A percentile compares a stretch with the other conserved stretches of the same genome.
Conservation (phyloP, 2,888 invertebrate species). For the Ligdia adustata region DNA sequence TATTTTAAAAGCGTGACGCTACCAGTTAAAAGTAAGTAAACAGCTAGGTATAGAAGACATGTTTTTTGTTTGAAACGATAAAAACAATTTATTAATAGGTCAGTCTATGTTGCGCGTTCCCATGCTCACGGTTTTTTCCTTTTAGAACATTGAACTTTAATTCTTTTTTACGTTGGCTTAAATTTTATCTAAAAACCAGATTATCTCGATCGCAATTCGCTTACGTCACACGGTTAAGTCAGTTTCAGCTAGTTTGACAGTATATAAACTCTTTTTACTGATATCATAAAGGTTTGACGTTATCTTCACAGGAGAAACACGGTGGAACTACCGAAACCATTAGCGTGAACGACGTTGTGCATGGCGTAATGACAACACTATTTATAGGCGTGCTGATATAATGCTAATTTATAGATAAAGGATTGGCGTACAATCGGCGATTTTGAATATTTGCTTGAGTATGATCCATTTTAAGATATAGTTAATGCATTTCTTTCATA, state of each 20-base stretch:
- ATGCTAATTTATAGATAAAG: constrained; percentile 33
- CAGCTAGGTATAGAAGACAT: too few species aligned
- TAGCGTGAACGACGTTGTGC: constrained; percentile 49
- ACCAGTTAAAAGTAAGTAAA: too few species aligned
- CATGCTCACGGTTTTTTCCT: constrained; percentile 23
- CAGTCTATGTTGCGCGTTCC: constrained; percentile 5
- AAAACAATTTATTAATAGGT: constrained; percentile 7
- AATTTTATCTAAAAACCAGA: constrained; percentile 61
- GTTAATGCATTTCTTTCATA: background rate
- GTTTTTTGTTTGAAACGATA: too few species aligned
- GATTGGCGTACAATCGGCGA: constrained; percentile 3
- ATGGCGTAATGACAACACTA: constrained; percentile 46
- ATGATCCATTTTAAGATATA: background rate
- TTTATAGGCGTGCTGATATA: constrained; percentile 37
- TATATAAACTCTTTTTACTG: constrained; percentile 64
- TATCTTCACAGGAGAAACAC: constrained; percentile 56
- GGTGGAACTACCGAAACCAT: constrained; percentile 64
- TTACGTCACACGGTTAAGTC: constrained; percentile 70
- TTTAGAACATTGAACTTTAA: constrained; percentile 20
- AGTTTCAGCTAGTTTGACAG: constrained; percentile 65
- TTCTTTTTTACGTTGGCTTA: constrained; percentile 31
- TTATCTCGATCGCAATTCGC: constrained; percentile 60
- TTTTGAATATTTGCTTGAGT: constrained; percentile 1
- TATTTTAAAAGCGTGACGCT: too few species aligned
- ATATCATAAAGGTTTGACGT: constrained; percentile 55